Base-by-base conservation (phyloP, 2,888 invertebrate species). In the Teleogryllus oceanicus region DNA sequence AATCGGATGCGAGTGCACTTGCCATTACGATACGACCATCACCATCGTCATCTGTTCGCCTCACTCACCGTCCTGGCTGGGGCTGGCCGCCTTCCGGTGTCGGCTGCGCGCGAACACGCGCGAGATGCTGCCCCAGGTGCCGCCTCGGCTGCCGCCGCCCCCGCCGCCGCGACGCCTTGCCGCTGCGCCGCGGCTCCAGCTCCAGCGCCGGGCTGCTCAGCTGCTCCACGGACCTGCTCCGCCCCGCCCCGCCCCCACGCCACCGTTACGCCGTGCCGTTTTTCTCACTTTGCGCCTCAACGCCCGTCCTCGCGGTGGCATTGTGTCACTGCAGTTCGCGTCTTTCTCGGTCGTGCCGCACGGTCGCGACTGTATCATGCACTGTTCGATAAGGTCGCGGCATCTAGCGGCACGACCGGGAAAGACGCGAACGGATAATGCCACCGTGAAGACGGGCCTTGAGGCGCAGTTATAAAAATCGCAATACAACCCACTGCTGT, bases 61-160 rank as follows among this genome's bases (percentile, higher is more conserved):
- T n/a, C 75, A 79, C 85, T 92, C 92, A 85, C 92, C 92, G 84
- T 93, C 93, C 81, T 90, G 88, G 49, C 92, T 91, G 75, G 90
- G 90, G 75, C 91, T 91, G 50, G 91, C 89, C 85, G 94, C 93
- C 86, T 93, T 94, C 87, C 96, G 92, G 86, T 96, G 95, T 78
- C 95, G 90, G 82, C 94, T 94, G 80, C 96, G 89, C 0, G 96
- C 95, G 85, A 96, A 96, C 50, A 96, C 96, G 83, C 96, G 83
- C 11, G 95, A 96, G 86, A 96, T 96, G 84, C 95, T 95, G 79
- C 96, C 96, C 96, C 96, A 96, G 1, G 94, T 94, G 24, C 93
- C 93, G 20, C 95, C 95, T 2, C 94, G 90, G 0, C 92, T 92
- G 1, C 88, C 85, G 12, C 87, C 87, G 75, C 87, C 83, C 12